These are phyloP conservation scores for Zosterops japonicus DNA, from an alignment of 2,113 vertebrate species.

Conservation along the genomic window DNA sequence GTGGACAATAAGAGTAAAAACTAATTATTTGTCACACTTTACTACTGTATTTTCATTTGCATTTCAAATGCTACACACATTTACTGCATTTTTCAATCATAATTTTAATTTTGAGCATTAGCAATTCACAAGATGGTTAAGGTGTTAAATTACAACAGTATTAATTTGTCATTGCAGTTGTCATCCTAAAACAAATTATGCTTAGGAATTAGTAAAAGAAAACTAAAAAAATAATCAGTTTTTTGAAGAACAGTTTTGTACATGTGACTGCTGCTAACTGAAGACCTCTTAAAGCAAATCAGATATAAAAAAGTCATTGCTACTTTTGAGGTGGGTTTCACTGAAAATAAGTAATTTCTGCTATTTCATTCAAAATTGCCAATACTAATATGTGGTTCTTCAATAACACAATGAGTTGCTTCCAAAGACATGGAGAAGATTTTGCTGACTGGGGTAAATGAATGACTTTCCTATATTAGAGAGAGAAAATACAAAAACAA, in stretches of 20 bases:
- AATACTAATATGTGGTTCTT: background rate
- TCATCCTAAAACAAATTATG: background rate
- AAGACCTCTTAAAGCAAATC: background rate
- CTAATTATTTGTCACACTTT: background rate
- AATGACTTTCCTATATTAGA: background rate
- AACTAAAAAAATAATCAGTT: too few species aligned
- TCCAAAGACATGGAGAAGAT: background rate
- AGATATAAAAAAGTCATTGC: background rate
- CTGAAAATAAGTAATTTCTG: background rate
- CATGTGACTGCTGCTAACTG: background rate
- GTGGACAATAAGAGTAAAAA: background rate
- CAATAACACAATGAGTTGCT: background rate
- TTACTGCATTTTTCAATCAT: background rate
- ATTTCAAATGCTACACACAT: background rate
- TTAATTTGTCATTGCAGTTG: background rate
- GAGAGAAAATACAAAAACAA: background rate
- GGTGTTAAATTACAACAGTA: background rate
- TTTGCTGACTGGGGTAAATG: background rate
- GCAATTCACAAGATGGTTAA: background rate
- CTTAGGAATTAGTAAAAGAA: background rate
- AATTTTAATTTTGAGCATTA: background rate
- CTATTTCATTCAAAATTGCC: background rate
- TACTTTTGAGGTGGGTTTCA: background rate
- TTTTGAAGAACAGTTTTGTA: background rate
- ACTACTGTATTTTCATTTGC: background rate